Percentiles rank a stretch among this genome's conserved stretches.
These are phyloP conservation scores for Zoroaster sp. DNA, from an alignment of 53 echinoderm and acorn worm species.

Conservation along the genomic window DNA sequence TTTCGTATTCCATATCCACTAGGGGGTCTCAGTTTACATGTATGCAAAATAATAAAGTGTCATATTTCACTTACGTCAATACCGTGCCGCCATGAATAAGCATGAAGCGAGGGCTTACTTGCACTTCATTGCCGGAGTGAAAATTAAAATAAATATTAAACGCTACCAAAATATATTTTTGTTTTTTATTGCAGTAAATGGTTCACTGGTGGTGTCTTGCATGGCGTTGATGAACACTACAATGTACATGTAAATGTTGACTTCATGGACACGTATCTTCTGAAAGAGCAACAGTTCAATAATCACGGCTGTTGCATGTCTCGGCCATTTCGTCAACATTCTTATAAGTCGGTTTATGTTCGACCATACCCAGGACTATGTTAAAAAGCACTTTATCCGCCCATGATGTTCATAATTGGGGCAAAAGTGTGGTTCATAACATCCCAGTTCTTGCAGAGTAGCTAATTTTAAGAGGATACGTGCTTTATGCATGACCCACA, in stretches of 20 bases:
- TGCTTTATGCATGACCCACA: background rate
- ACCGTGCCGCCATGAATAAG: slow-evolving; percentile 16
- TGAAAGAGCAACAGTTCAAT: background rate
- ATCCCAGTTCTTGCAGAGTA: too few relatives aligned
- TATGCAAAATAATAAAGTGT: slow-evolving; percentile 31
- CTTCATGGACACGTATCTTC: background rate
- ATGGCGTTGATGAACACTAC: too few relatives aligned
- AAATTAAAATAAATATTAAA: background rate
- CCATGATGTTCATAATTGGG: too few relatives aligned
- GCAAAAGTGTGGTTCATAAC: too few relatives aligned
- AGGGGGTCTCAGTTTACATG: slow-evolving; percentile 20
- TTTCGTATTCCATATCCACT: background rate
- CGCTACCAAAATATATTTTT: too few relatives aligned
- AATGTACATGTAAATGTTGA: too few relatives aligned
- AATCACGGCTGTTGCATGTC: slow-evolving; percentile 32
- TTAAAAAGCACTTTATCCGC: too few relatives aligned
- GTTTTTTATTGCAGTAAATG: too few relatives aligned
- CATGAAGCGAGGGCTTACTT: background rate
- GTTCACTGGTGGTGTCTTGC: too few relatives aligned
- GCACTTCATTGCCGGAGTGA: background rate
- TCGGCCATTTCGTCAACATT: background rate
- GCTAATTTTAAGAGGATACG: too few relatives aligned
- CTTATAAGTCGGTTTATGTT: too few relatives aligned
- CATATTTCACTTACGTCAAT: slow-evolving; percentile 21
- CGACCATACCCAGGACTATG: too few relatives aligned